These are phyloP conservation scores for Eurystomus glaucurus DNA, from an alignment of 2,797 vertebrate species.

Conservation along the genomic window DNA sequence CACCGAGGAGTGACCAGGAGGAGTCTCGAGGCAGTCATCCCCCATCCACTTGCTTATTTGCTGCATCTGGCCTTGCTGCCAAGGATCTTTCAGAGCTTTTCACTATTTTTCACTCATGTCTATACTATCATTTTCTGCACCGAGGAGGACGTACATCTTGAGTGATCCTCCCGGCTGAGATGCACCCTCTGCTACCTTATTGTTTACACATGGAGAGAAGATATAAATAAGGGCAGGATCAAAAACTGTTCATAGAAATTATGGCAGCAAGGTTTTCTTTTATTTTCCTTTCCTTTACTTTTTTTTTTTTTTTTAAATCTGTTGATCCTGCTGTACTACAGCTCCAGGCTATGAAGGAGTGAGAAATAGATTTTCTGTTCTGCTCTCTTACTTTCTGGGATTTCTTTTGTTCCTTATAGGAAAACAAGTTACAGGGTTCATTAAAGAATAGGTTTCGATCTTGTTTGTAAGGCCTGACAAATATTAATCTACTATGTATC, in stretches of 20 bases:
- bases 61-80: not conserved
- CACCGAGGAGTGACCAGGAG: not conserved
- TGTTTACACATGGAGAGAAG: not conserved
- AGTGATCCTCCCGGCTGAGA: not conserved
- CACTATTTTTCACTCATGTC: not conserved
- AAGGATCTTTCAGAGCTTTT: not conserved
- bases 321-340: conserved; percentile 12
- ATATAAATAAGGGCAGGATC: not conserved
- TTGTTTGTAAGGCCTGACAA: conserved; percentile 46
- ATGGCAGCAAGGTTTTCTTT: not conserved
- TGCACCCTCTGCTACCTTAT: not conserved
- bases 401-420: not conserved
- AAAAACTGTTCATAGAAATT: not conserved
- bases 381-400: not conserved
- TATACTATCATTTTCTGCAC: fast-evolving
- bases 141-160: not conserved
- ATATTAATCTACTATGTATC: conserved; percentile 2
- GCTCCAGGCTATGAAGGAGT: conserved; percentile 23
- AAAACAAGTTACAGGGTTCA: conserved; percentile 20
- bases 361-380: conserved; percentile 58
- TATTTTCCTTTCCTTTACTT: not conserved
- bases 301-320: not conserved
- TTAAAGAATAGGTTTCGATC: not conserved
- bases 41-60: not conserved
- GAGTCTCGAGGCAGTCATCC: not conserved